Evolutionary conservation across 2,113 vertebrate genomes (phyloP), one percentile per base, ranked within the genome.

Genomic region (Paradisaea rubra): DNA sequence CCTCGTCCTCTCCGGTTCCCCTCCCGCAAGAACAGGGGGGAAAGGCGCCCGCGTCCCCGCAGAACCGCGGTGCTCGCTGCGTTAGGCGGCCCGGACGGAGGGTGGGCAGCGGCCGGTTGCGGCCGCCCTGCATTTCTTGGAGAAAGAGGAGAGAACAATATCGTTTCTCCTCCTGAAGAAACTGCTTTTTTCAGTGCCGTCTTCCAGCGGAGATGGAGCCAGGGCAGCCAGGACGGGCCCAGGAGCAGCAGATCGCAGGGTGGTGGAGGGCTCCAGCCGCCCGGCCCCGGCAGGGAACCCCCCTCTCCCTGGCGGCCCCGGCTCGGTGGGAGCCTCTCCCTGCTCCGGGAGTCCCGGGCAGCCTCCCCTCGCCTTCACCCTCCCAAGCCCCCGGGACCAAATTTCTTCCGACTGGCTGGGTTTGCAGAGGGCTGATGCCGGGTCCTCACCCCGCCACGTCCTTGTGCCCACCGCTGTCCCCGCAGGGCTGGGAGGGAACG

Each of bases 221-320:
- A 2, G 47, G 61, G 53, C 53, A 45, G 45, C 45, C 27, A 24
- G 53, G 61, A 25, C 15, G 11, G n/a, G 53, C 53, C 39, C n/a
- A 27, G 61, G 28, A 53, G 39, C 28, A 25, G 61, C 61, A 27
- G 70, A 53, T 10, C 6, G 18, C 28, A 7, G 61, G 35, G 24
- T 33, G 88, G 30, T 52, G 89, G 66, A 88, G 86, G 10, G 64
- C 59, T 71, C 68, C 92, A 91, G 79, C 84, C 72, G 24, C 44
- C 57, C 47, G 31, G 37, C 24, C 53, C 52, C 22, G 66, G 33
- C 76, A 59, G 76, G 60, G 24, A 53, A 5, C 25, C 6, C 22
- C 39, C 9, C 9, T 6, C 27, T 42, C 20, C 30, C 30, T 2
- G 41, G 33, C 30, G 5, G 21, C 27, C 39, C 33, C 21, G 12